Evolutionary conservation across 2,888 invertebrate species (phyloP).

Genomic region (Globia sparganii): DNA sequence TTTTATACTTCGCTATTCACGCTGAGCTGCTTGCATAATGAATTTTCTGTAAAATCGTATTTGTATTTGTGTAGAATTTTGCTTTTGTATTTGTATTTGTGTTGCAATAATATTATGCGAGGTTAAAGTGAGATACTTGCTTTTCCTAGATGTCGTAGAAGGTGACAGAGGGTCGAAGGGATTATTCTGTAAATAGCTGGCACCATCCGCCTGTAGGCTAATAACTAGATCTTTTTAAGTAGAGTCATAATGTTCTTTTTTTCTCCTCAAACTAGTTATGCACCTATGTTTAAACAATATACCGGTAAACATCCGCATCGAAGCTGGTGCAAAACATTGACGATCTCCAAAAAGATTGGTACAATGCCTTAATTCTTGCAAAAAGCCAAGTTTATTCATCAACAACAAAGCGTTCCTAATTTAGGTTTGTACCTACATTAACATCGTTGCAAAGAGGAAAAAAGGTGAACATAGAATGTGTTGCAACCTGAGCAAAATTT

Average conservation of each 20-base stretch:
- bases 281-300: constrained; percentile 22
- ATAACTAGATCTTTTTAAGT: neutral
- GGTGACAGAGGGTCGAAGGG: neutral
- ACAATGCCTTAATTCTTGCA: constrained; percentile 38
- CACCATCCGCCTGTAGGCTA: neutral
- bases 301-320: constrained; percentile 32
- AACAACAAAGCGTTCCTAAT: constrained; percentile 61
- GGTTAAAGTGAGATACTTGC: neutral
- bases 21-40: constrained; percentile 19
- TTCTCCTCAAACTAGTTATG: neutral
- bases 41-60: constrained; percentile 17
- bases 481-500: constrained; percentile 84
- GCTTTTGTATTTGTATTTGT: too few relatives aligned
- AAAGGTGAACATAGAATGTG: constrained; percentile 72
- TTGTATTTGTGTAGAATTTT: too few relatives aligned
- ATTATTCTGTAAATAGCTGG: neutral
- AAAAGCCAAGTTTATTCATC: constrained; percentile 44
- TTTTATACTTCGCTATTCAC: constrained; percentile 39
- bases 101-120: neutral
- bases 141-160: neutral
- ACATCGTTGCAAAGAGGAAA: constrained; percentile 63
- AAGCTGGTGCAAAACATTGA: constrained; percentile 30
- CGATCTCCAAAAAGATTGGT: constrained; percentile 34
- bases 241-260: neutral
- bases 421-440: constrained; percentile 69